Base-by-base conservation (phyloP, 2,113 vertebrate species). In the Callospermophilus lateralis region DNA sequence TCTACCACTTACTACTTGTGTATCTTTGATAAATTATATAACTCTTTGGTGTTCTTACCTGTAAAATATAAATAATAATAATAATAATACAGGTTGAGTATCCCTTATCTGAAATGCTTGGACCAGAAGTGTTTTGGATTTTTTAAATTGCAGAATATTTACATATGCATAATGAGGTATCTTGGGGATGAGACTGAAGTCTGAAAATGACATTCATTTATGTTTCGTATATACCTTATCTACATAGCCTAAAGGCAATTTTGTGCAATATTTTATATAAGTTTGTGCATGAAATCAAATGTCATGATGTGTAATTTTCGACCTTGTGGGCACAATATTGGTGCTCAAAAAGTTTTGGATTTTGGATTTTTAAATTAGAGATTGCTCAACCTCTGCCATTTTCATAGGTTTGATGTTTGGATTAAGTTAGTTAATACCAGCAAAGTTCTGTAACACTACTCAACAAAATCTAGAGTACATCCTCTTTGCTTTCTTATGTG, bases 401-500 rank as follows among this genome's bases (percentile, higher is more conserved):
- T 45, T 79, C 16, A 30, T 37, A 81, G 6, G 4, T 13, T 87
- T 67, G 9, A 51, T 95, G 67, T 81, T 93, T 96, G 61, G n/a
- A 72, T 86, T 39, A 12, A 51, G 37, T 89, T 15, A 86, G 16
- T 63, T 72, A 58, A 72, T 77, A 45, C 22, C 28, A n/a, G 5
- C 51, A 84, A 74, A 78, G 70, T 79, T 16, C 30, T 93, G 19
- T 19, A 87, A 72, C 22, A 63, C 63, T 65, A 19, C 17, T 86
- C 28, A 48, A 42, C 42, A 92, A 58, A 95, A 51, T 78, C 58
- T 34, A 84, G 67, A 90, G 45, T 39, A 37, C 51, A 19, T 93
- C 32, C 28, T 76, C 80, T 81, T 78, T 86, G 65, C 22, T 78
- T 96, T 89, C 77, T 84, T 93, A 61, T 83, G 37, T 84, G 63